These are phyloP conservation scores for Astreopora myriophthalma DNA, from an alignment of 64 coral and sea anemone species.

Conservation along the genomic window DNA sequence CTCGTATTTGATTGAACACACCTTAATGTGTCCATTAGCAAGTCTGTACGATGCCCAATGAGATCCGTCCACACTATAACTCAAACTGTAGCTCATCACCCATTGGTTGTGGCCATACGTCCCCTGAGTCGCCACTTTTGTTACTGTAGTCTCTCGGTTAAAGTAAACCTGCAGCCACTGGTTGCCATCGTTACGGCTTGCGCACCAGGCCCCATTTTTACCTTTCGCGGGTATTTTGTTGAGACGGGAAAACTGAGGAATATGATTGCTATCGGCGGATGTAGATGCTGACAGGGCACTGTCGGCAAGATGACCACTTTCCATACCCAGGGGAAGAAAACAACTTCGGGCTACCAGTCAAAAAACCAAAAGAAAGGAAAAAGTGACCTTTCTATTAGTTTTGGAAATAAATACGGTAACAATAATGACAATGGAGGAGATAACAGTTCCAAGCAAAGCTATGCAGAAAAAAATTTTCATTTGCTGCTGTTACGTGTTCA, in stretches of 20 bases:
- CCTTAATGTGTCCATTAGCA: constrained; percentile 31
- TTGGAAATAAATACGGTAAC: too few species aligned
- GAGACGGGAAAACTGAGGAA: constrained; percentile 8
- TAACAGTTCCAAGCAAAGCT: too few species aligned
- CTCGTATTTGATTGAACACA: too few species aligned
- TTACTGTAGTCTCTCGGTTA: neutral
- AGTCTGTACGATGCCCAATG: constrained; percentile 29
- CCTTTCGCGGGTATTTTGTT: neutral
- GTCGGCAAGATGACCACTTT: constrained; percentile 5
- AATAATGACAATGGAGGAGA: too few species aligned
- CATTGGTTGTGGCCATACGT: neutral
- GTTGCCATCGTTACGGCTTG: neutral
- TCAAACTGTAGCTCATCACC: constrained; percentile 44
- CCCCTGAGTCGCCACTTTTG: constrained; percentile 52
- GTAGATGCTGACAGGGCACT: constrained; percentile 16
- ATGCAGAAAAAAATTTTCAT: too few species aligned
- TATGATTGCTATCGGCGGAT: neutral
- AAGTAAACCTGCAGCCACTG: constrained; percentile 31
- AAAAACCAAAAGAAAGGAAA: neutral
- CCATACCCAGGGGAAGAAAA: constrained; percentile 32
- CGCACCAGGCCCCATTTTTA: neutral
- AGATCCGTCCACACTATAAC: constrained; percentile 43
- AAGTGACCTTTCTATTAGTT: too few species aligned
- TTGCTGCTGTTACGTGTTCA: too few species aligned
- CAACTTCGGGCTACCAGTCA: neutral